Evolutionary conservation across 2,888 invertebrate species (phyloP), one percentile per base, ranked within the genome.

Genomic region (Poecilobothrus nobilitatus): DNA sequence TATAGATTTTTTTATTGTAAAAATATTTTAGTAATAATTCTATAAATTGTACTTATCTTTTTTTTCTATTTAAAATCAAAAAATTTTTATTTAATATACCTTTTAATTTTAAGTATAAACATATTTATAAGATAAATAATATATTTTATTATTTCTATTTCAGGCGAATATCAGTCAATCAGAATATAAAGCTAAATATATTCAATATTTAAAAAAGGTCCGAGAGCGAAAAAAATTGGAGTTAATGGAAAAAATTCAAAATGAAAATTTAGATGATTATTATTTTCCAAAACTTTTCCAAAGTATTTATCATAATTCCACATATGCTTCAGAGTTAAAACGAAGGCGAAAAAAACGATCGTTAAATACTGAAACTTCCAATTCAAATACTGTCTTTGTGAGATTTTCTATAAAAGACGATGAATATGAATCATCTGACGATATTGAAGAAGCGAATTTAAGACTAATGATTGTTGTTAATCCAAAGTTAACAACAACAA

Each of bases 141-240:
- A n/a, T n/a, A n/a, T n/a, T 66, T 71, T 76, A 74, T 75, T 70
- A 10, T 67, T 65, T 66, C 65, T 22, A 75, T 81, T 80, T 63
- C 83, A 88, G 88, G 87, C 87, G 75, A 88, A 88, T 81, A 84
- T 88, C 74, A 88, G 88, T 75, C 86, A 87, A 78, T 79, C 83
- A 72, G 88, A 88, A 77, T 88, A 87, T 79, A 83, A 83, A 69
- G 83, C 83, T 73, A 87, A 87, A 81, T 87, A 87, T 81, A 80
- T 81, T 73, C 83, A 84, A 78, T 88, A 88, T 79, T 82, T 88
- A 75, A 75, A 78, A 65, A 79, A 81, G 61, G 76, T 83, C 20
- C 79, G 77, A 64, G 76, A 79, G 71, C 78, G 80, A 21, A 76
- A 74, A 33, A 68, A 70, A 33, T 74, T 73, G 27, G 15, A 74